Conservation (phyloP, 2,888 invertebrate genomes). For the Yponomeuta malinellus region DNA sequence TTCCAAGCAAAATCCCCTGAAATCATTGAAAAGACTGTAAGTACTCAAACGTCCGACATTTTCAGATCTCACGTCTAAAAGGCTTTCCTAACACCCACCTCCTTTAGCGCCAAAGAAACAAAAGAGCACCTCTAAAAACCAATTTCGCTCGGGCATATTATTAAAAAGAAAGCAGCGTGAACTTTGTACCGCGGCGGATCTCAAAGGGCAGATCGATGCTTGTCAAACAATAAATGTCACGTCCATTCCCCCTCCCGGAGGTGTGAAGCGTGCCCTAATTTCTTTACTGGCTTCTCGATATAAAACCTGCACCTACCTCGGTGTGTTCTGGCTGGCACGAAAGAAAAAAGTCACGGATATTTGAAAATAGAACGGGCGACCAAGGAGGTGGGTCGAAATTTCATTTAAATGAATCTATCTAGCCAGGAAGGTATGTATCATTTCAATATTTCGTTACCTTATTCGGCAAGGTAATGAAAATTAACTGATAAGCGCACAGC, state of each 20-base stretch:
- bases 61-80: background rate
- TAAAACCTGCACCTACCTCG: slow-evolving; percentile 16
- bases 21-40: too few relatives aligned
- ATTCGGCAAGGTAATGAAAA: too few relatives aligned
- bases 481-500: too few relatives aligned
- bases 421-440: background rate
- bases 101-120: slow-evolving; percentile 19
- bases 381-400: background rate
- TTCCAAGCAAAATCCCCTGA: too few relatives aligned
- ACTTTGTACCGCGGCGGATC: slow-evolving; percentile 65
- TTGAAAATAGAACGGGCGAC: background rate
- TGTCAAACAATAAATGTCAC: slow-evolving; percentile 76
- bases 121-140: background rate
- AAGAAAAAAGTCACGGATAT: background rate
- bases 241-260: slow-evolving; percentile 67
- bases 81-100: background rate
- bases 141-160: slow-evolving; percentile 8
- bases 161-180: slow-evolving; percentile 33
- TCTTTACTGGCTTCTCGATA: slow-evolving; percentile 50
- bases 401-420: background rate
- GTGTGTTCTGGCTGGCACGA: background rate
- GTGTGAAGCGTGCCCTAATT: slow-evolving; percentile 69
- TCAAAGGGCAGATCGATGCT: slow-evolving; percentile 74
- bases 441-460: too few relatives aligned
- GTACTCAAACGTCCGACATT: too few relatives aligned